Evolutionary conservation across 2,797 vertebrate species (phyloP).

Genomic region (Aplochiton taeniatus): DNA sequence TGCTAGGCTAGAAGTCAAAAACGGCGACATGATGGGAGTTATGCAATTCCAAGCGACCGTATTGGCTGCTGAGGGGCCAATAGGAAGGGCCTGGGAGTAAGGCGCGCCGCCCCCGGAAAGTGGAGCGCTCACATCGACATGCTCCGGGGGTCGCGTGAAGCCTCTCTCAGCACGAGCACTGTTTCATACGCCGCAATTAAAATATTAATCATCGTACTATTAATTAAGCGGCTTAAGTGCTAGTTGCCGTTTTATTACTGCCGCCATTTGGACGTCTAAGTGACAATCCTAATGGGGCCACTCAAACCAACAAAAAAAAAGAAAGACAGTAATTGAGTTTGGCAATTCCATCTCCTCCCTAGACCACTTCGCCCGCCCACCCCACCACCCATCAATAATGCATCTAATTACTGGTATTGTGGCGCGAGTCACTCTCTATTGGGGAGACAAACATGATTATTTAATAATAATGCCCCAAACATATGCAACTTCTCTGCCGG

Average conservation of each 20-base stretch:
- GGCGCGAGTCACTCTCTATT: conserved; percentile 90
- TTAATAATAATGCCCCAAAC: conserved; percentile 91
- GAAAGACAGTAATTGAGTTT: conserved; percentile 86
- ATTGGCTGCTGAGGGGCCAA: too few relatives aligned
- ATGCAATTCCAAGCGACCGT: too few relatives aligned
- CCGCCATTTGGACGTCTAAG: conserved; percentile 83
- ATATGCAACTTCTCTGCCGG: conserved; percentile 78
- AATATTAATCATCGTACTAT: conserved; percentile 86
- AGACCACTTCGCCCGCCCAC: conserved; percentile 74
- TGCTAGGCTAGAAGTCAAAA: too few relatives aligned
- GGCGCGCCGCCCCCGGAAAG: too few relatives aligned
- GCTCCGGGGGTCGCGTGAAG: conserved; percentile 16
- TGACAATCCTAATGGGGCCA: conserved; percentile 86
- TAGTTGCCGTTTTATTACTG: conserved; percentile 78
- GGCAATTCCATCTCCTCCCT: conserved; percentile 89
- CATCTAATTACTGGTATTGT: conserved; percentile 91
- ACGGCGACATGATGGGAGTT: too few relatives aligned
- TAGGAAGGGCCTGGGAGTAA: too few relatives aligned
- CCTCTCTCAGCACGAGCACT: conserved; percentile 41
- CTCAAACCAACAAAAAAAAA: conserved; percentile 50
- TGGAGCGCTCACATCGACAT: too few relatives aligned
- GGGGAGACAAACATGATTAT: conserved; percentile 91
- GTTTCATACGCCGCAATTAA: conserved; percentile 78
- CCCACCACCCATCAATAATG: conserved; percentile 88
- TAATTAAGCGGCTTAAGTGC: conserved; percentile 85